Percentiles rank a stretch among this genome's conserved stretches.
Conservation (phyloP, 2,888 invertebrate species). For the Scelioninae gen. 1 region DNA sequence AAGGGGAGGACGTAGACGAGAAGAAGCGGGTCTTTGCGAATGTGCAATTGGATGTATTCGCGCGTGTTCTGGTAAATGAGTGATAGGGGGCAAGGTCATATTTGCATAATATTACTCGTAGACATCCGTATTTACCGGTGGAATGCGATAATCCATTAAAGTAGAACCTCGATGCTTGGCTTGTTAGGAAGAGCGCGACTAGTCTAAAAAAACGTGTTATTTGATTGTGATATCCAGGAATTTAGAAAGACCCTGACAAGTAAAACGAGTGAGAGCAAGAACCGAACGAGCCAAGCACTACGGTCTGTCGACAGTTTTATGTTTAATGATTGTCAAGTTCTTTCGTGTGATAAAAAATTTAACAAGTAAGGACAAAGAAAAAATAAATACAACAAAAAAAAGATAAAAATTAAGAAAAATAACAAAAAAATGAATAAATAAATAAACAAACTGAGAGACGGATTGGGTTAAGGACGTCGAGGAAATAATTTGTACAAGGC, state of each 20-base stretch:
- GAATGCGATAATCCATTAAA: constrained; percentile 56
- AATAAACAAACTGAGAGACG: constrained; percentile 56
- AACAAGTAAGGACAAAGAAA: constrained; percentile 47
- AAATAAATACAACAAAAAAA: constrained; percentile 50
- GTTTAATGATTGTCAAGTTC: constrained; percentile 56
- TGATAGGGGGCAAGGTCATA: constrained; percentile 60
- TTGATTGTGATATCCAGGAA: constrained; percentile 52
- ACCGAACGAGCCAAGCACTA: constrained; percentile 10
- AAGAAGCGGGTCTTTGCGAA: constrained; percentile 40
- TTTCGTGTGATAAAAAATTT: constrained; percentile 62
- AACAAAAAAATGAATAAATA: constrained; percentile 37
- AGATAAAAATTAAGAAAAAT: constrained; percentile 33
- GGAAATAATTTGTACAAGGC: constrained; percentile 51
- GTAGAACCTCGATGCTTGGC: constrained; percentile 47
- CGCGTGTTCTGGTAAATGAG: constrained; percentile 54
- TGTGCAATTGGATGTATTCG: constrained; percentile 64
- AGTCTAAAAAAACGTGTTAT: constrained; percentile 42
- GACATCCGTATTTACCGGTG: constrained; percentile 63
- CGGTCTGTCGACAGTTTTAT: constrained; percentile 5
- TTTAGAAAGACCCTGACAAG: too few species aligned
- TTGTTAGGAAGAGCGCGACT: constrained; percentile 30
- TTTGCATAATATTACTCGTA: constrained; percentile 68
- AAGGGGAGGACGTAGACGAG: constrained; percentile 23
- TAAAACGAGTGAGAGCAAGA: too few species aligned
- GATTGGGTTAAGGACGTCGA: constrained; percentile 68